These are phyloP conservation scores for Chamaea fasciata DNA, from an alignment of 2,113 vertebrate species.

Conservation along the genomic window DNA sequence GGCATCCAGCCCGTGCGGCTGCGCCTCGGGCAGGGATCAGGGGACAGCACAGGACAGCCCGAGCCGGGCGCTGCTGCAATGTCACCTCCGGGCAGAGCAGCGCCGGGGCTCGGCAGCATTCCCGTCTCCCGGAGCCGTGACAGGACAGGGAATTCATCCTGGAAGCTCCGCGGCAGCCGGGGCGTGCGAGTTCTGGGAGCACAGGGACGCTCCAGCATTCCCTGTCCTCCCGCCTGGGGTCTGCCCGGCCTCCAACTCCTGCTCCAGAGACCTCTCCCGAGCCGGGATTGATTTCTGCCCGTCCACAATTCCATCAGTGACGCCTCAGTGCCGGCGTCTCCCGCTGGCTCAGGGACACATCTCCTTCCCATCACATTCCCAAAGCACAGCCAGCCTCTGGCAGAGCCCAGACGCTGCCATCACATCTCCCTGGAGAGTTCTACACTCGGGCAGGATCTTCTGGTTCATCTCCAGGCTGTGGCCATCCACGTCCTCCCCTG, in stretches of 20 bases:
- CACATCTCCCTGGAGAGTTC: background rate
- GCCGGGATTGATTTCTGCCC: background rate
- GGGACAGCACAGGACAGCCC: background rate
- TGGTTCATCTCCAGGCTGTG: background rate
- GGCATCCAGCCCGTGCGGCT: background rate
- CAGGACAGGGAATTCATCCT: background rate
- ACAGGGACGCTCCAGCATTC: rapidly evolving
- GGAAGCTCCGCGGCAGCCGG: background rate
- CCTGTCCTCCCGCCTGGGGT: background rate
- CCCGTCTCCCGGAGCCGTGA: background rate
- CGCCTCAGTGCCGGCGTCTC: background rate
- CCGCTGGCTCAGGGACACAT: background rate
- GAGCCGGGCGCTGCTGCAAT: background rate
- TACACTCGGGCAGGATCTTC: rapidly evolving
- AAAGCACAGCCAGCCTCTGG: background rate
- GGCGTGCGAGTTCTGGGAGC: background rate
- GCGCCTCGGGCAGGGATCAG: background rate
- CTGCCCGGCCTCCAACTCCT: background rate
- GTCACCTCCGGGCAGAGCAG: background rate
- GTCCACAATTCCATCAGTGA: rapidly evolving
- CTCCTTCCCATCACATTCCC: background rate
- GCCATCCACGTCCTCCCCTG: rapidly evolving
- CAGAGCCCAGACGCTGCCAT: rapidly evolving
- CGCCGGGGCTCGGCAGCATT: background rate
- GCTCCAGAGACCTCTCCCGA: background rate